Percentiles rank a stretch among this genome's conserved stretches.
phyloP scores from a whole-genome alignment of 2,113 vertebrate species.

The Osmerus eperlanus region DNA sequence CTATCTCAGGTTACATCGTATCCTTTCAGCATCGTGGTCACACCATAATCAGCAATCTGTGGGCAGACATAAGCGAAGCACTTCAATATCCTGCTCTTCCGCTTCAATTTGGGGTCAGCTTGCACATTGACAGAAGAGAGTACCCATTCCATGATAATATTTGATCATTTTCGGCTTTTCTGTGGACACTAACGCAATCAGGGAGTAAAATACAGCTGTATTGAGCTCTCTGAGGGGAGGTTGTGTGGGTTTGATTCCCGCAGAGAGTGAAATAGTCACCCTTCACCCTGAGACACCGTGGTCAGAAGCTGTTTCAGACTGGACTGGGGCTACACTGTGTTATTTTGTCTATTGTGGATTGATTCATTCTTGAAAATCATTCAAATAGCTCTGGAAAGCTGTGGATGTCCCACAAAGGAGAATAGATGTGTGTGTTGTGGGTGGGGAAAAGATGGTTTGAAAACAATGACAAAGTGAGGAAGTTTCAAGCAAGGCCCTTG shows the following conservation, averaged over 20 bases:
- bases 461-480: background rate
- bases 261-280: background rate
- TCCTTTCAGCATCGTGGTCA: slow-evolving; percentile 28
- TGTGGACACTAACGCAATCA: too few species aligned
- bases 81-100: background rate
- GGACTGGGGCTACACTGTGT: background rate
- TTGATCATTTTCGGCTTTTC: too few species aligned
- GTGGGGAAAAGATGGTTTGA: background rate
- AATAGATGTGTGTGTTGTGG: background rate
- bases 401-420: background rate
- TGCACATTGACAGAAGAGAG: background rate
- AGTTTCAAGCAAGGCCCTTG: background rate
- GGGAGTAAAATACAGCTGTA: too few species aligned
- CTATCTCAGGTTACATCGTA: slow-evolving; percentile 49
- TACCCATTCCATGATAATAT: background rate
- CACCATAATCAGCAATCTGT: slow-evolving; percentile 21
- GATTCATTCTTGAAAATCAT: slow-evolving; percentile 15
- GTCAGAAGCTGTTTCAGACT: background rate
- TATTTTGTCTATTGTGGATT: slow-evolving; percentile 14
- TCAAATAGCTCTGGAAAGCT: slow-evolving; percentile 1
- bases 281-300: background rate
- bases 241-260: too few species aligned
- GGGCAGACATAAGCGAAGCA: background rate
- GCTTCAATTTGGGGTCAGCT: background rate
- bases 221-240: too few species aligned